phyloP scores from a whole-genome alignment of 2,888 invertebrate species.

The Scaptomyza cyrtandrae region DNA sequence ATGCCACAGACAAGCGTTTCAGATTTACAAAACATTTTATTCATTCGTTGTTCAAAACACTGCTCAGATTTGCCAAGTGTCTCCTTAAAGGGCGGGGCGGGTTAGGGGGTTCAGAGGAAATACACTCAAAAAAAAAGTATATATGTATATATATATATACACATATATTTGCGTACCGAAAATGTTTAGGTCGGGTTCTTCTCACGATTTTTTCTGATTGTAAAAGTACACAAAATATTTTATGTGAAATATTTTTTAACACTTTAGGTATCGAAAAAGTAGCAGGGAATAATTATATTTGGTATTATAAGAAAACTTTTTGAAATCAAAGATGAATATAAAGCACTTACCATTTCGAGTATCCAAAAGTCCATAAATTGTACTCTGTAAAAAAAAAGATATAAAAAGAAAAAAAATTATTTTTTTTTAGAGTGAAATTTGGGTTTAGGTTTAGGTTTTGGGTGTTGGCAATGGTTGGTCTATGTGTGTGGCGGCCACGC shows the following conservation, averaged over 20 bases:
- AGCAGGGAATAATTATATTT: too few species aligned
- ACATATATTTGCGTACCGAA: too few species aligned
- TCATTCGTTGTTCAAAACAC: constrained; percentile 50
- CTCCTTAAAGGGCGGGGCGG: neutral
- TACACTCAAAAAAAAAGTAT: neutral
- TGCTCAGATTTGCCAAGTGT: constrained; percentile 49
- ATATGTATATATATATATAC: too few species aligned
- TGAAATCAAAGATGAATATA: too few species aligned
- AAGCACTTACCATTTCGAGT: neutral
- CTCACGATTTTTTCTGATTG: too few species aligned
- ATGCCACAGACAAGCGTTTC: constrained; percentile 64
- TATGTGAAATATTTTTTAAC: too few species aligned
- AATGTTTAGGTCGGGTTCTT: too few species aligned
- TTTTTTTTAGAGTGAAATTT: constrained; percentile 6
- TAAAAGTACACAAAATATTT: too few species aligned
- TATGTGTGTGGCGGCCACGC: constrained; percentile 54
- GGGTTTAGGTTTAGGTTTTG: neutral
- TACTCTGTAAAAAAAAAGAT: neutral
- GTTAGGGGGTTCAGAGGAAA: neutral
- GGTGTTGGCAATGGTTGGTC: constrained; percentile 7
- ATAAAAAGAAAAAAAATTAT: neutral
- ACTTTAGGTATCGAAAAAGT: too few species aligned
- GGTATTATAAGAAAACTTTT: too few species aligned
- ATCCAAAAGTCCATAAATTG: neutral
- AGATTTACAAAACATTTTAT: constrained; percentile 79